A percentile compares a stretch with the other conserved stretches of the same genome.
These are phyloP conservation scores for Erpobdella octoculata DNA, from an alignment of 2,888 invertebrate genomes.

Conservation along the genomic window DNA sequence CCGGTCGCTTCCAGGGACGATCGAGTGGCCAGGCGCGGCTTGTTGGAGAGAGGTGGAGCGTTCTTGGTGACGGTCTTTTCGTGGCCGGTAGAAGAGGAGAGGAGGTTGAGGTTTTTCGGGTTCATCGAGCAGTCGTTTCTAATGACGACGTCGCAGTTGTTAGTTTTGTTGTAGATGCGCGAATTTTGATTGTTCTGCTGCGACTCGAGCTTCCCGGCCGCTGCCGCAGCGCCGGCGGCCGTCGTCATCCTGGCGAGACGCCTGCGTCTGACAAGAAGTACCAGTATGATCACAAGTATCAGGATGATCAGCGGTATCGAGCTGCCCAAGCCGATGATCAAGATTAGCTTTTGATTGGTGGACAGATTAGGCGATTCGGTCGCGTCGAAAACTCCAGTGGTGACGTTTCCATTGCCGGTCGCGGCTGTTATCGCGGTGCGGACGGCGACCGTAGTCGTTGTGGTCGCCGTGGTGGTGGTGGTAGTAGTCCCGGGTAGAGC, in stretches of 20 bases:
- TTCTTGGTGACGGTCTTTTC: neutral
- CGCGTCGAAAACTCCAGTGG: too few relatives aligned
- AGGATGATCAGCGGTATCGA: slow-evolving; percentile 5
- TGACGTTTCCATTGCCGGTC: neutral
- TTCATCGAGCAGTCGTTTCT: neutral
- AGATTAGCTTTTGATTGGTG: neutral
- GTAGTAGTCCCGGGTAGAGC: too few relatives aligned
- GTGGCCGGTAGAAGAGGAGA: neutral
- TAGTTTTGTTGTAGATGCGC: neutral
- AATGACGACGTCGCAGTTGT: slow-evolving; percentile 17
- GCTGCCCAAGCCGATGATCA: neutral
- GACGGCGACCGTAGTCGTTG: neutral
- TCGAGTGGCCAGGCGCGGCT: neutral
- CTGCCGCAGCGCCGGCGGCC: neutral
- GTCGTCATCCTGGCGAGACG: neutral
- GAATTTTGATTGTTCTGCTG: neutral
- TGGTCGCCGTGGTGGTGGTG: neutral
- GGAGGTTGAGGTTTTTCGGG: neutral
- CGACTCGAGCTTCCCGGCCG: neutral
- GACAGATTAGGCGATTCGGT: slow-evolving; percentile 1
- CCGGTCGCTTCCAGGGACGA: neutral
- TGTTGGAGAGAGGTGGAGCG: neutral
- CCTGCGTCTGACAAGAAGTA: neutral
- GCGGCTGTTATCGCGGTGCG: neutral
- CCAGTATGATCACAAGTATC: neutral